Percentiles rank a stretch among this genome's conserved stretches.
phyloP scores from a whole-genome alignment of 1,140 invertebrate species.

The Parapsyche elsis region DNA sequence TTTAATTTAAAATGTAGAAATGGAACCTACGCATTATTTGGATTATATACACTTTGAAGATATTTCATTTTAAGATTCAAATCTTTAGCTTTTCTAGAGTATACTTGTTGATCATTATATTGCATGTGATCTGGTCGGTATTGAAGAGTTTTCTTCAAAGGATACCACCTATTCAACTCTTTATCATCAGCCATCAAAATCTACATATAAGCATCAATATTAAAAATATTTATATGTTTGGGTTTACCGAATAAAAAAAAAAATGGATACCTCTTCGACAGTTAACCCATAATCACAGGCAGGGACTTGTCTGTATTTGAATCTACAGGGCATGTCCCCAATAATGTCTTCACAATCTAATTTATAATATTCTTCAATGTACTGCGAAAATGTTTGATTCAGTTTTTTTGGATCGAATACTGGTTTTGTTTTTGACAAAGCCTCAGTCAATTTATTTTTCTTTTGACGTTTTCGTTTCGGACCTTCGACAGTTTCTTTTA shows the following conservation, averaged over 20 bases:
- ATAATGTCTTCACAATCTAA: conserved; percentile 96
- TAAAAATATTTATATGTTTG: background rate
- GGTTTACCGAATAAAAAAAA: conserved; percentile 16
- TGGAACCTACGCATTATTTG: conserved; percentile 62
- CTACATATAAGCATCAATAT: conserved; percentile 66
- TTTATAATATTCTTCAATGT: conserved; percentile 94
- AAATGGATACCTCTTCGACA: conserved; percentile 79
- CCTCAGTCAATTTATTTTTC: conserved; percentile 77
- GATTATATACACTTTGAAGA: conserved; percentile 82
- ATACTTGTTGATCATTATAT: conserved; percentile 81
- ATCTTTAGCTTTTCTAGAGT: conserved; percentile 79
- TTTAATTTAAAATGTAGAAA: conserved; percentile 9
- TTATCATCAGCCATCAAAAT: conserved; percentile 91
- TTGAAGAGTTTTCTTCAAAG: conserved; percentile 90
- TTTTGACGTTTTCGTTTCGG: conserved; percentile 72
- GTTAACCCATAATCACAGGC: conserved; percentile 94
- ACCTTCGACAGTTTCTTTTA: conserved; percentile 69
- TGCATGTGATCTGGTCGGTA: conserved; percentile 83
- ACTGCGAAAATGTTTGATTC: conserved; percentile 84
- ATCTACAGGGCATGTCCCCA: conserved; percentile 89
- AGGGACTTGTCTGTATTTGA: conserved; percentile 90
- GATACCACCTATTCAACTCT: conserved; percentile 95
- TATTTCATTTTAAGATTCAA: conserved; percentile 82
- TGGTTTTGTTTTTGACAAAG: conserved; percentile 79
- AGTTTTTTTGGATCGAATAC: conserved; percentile 80